Evolutionary conservation across 2,113 vertebrate genomes (phyloP), one percentile per base, ranked within the genome.

Genomic region (Cebidichthys violaceus): DNA sequence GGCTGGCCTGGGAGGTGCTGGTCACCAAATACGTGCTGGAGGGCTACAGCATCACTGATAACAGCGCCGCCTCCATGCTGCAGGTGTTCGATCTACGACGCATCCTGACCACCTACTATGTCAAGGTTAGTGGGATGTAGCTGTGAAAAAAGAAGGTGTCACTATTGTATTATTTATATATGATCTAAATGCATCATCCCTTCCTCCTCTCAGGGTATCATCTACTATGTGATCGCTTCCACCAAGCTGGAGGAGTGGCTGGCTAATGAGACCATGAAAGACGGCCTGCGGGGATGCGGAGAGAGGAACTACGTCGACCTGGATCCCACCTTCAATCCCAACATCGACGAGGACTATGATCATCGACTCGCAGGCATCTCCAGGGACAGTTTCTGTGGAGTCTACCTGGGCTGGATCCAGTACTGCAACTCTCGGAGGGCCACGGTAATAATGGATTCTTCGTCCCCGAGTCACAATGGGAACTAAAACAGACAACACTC

Each of bases 261-360:
- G 65, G 96, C 96, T 14, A 99, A 99, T 29, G 98, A 99, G 92
- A 97, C 96, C 2, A 97, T 99, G 97, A 96, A 96, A 88, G 98
- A 99, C 62, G 97, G 98, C 24, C 93, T 99, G 24, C 94, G 96
- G 54, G 92, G 94, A 3, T 99, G 97, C 78, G 92, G 95, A 1
- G 97, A 99, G 90, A 95, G 96, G 81, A 98, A 98, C 91, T 99
- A 99, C 0, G 98, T 99, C 29, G 98, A 99, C 85, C 96, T 99
- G 69, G 98, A 99, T 89, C 98, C 98, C 14, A 99, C 98, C 2
- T 99, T 99, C 92, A 99, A 99, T 86, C 98, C 98, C 71, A 99
- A 99, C 93, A 99, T 99, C 43, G 98, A 99, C 59, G 98, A 99
- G 89, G 98, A 99, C 93, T 99, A 99, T 72, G 98, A 99, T 93